Percentiles rank a stretch among this genome's conserved stretches.
Conservation (phyloP, 1,140 invertebrate species). For the Idris sp. region DNA sequence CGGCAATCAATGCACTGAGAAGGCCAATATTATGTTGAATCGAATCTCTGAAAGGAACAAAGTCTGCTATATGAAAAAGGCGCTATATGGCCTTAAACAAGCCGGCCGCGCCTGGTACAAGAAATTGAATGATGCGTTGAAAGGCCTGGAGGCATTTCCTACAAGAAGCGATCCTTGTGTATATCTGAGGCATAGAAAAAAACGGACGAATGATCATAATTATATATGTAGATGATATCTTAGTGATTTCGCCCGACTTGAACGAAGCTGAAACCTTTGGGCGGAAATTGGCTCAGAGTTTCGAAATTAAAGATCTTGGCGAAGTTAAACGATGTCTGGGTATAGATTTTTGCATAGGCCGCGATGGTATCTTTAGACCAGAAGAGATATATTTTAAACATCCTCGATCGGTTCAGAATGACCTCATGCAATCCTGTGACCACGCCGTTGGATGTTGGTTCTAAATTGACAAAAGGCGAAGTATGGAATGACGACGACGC, state of each 20-base stretch:
- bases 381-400: too few species aligned
- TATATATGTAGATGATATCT: not conserved
- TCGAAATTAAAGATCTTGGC: not conserved
- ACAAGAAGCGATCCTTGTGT: too few species aligned
- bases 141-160: too few species aligned
- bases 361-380: too few species aligned
- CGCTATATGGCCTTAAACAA: too few species aligned
- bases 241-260: not conserved
- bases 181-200: too few species aligned
- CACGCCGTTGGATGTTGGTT: not conserved
- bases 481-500: not conserved
- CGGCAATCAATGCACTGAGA: too few species aligned
- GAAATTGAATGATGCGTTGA: too few species aligned
- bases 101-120: too few species aligned
- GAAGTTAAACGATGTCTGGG: not conserved
- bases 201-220: not conserved
- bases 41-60: too few species aligned
- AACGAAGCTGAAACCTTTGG: not conserved
- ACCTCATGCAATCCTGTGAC: not conserved
- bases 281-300: not conserved
- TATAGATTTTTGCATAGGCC: conserved; percentile 3
- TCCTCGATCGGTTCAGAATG: not conserved
- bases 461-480: not conserved
- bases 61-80: too few species aligned
- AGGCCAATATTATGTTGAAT: too few species aligned